Evolutionary conservation across 2,888 invertebrate species (phyloP), one percentile per base, ranked within the genome.

Genomic region (Clivina fossor): DNA sequence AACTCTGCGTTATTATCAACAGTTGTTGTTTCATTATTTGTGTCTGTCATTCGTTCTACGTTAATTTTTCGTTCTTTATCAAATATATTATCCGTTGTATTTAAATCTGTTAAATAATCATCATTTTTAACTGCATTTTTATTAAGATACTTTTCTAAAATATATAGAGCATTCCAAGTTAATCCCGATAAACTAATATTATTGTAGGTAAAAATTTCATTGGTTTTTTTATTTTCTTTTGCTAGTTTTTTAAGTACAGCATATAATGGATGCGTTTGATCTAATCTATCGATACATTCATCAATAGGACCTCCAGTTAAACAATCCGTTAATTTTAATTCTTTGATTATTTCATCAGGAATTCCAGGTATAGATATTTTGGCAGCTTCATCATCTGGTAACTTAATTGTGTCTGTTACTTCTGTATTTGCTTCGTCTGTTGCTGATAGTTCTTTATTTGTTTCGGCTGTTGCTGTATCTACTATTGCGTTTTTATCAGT

Each of bases 181-280:
- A 44, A 40, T 19, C 53, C 53, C n/a, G 53, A 26, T 7, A 53
- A 26, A 18, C 44, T 44, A n/a, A 53, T 24, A 35, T 53, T 18
- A 24, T 53, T 44, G 18, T 35, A 26, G 2, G 53, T 53, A 13
- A 53, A 44, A 15, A 53, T 18, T 19, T 53, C 35, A 26, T 53
- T 53, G 4, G 43, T 41, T 18, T 22, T 33, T 5, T 38, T 20
- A 3, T 37, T 18, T 15, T 53, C 53, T 5, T 44, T 24, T 4
- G 44, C 53, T 9, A 53, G 18, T 47, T 47, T 47, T 3, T 28
- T 32, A 30, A 44, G 32, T 30, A 44, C 30, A 15, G 44, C 28
- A 30, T 30, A 44, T 16, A 44, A 13, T 1, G 44, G 44, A 30
- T 44, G 44, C 4, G 9, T 30, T 2, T 28, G 30, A 11, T 18